Base-by-base conservation (phyloP, 2,888 invertebrate species). In the Cephonodes hylas region DNA sequence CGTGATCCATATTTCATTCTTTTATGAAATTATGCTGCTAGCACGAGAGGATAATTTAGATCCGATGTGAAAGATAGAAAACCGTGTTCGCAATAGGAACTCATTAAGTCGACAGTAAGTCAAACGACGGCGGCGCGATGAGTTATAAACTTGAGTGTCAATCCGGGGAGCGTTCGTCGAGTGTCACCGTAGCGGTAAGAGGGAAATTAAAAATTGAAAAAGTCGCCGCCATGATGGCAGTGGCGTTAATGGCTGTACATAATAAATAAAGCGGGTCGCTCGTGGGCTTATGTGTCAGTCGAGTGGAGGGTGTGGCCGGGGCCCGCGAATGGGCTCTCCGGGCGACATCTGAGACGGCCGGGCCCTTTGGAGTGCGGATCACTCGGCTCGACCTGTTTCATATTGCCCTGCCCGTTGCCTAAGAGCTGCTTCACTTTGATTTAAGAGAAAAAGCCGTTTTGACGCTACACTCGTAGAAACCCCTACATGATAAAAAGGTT, bases 161-260 rank as follows among this genome's bases (percentile, higher is more conserved):
- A 88, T 88, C 84, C 81, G 75, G 79, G 79, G 77, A 81, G 75
- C 81, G 80, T 83, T 84, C 79, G 79, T 79, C 71, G 82, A 89
- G 88, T 84, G 81, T 84, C 80, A 77, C 79, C 78, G 69, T 69
- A 72, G 78, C 70, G 77, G 79, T 84, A 84, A 88, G 85, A 87
- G 89, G 89, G 86, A 90, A 91, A 91, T 91, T 89, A 89, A 91
- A 91, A 91, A 91, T 89, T 90, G 85, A 90, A 91, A 90, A 91
- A 85, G 84, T 84, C 81, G 85, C 87, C 90, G 90, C 92, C 91
- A 92, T 91, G 85, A 89, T 87, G 90, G 85, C 84, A 79, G 84
- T 87, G 85, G 88, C 88, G 89, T 89, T 91, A 91, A 92, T 91
- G 87, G 89, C 87, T 88, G 90, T 91, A 91, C 91, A 92, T 92